These are phyloP conservation scores for Macrocentrus cingulum DNA, from an alignment of 1,140 invertebrate genomes.

Conservation along the genomic window DNA sequence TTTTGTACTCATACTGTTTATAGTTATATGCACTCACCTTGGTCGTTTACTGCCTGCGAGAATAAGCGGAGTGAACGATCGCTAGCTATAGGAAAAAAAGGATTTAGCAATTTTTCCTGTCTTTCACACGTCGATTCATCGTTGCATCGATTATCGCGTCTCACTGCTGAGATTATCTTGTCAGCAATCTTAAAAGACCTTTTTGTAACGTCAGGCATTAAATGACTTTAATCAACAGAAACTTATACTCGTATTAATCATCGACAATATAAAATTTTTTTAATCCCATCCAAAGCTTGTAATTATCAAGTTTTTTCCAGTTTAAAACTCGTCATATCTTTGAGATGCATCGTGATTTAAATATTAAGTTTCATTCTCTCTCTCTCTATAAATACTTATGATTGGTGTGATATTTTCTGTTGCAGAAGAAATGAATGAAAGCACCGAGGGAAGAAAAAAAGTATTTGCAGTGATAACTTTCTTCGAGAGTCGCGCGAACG, in stretches of 20 bases:
- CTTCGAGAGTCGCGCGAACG: neutral
- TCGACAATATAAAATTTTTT: too few relatives aligned
- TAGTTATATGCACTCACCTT: neutral
- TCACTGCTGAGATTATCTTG: neutral
- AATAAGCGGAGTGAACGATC: neutral
- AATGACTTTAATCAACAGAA: neutral
- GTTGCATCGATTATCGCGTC: neutral
- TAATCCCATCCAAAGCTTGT: too few relatives aligned
- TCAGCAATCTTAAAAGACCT: conserved; percentile 3
- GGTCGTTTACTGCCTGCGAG: neutral
- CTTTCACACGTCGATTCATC: conserved; percentile 10
- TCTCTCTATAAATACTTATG: too few relatives aligned
- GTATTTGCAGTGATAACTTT: too few relatives aligned
- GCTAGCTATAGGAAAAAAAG: too few relatives aligned
- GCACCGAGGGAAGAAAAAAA: too few relatives aligned
- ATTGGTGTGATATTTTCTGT: too few relatives aligned
- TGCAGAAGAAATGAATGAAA: too few relatives aligned
- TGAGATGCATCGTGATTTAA: too few relatives aligned
- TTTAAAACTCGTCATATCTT: too few relatives aligned
- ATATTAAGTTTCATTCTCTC: too few relatives aligned
- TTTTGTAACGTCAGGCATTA: neutral
- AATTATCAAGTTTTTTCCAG: too few relatives aligned
- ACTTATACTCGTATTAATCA: neutral
- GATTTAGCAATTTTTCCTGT: conserved; percentile 4
- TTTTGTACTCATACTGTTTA: neutral